Percentiles rank a stretch among this genome's conserved stretches.
Conservation (phyloP, 2,113 vertebrate genomes). For the Rhabdomys dilectus region DNA sequence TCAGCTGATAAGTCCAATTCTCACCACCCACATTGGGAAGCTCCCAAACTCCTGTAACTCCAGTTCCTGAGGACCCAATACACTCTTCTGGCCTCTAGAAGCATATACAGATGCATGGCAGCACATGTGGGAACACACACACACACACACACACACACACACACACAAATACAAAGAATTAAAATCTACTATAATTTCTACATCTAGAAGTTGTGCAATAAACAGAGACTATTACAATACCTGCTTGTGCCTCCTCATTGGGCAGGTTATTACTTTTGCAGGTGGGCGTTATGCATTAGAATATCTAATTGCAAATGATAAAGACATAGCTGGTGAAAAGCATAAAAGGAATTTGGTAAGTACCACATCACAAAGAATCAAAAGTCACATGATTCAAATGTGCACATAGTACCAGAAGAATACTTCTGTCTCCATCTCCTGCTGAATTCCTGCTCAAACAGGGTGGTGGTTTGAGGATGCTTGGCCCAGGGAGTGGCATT, state of each 20-base stretch:
- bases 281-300: background rate
- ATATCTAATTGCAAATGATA: background rate
- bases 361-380: background rate
- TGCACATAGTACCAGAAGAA: background rate
- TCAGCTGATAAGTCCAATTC: background rate
- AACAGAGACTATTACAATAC: background rate
- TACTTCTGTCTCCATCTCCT: background rate
- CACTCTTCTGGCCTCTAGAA: background rate
- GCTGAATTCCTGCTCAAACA: background rate
- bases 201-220: background rate
- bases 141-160: background rate
- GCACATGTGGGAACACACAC: background rate
- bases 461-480: too few relatives aligned
- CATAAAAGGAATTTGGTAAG: background rate
- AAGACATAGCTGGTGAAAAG: conserved; percentile 4
- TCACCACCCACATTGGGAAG: background rate
- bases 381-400: background rate
- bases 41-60: background rate
- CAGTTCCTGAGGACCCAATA: background rate
- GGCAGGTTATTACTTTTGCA: background rate
- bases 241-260: background rate
- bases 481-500: too few relatives aligned
- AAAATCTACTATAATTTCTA: background rate
- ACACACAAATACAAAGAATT: background rate
- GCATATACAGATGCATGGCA: background rate